These are phyloP conservation scores for Steatornis caripensis DNA, from an alignment of 2,113 vertebrate species.

Conservation along the genomic window DNA sequence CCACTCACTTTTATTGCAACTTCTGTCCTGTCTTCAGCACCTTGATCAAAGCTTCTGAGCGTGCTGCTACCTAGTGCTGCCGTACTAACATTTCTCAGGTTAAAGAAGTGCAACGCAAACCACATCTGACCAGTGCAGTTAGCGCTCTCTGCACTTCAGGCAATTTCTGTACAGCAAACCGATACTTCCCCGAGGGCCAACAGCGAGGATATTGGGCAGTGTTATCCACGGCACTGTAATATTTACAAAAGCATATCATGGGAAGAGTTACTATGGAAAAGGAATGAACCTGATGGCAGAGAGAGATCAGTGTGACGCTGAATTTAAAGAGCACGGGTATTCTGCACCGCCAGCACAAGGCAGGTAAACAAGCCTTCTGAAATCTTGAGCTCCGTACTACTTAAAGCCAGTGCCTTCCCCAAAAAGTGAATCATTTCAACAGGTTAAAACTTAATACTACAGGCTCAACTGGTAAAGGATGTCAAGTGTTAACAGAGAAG, in stretches of 20 bases:
- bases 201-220: rapidly evolving
- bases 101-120: not conserved
- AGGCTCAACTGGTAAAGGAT: not conserved
- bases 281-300: not conserved
- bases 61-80: not conserved
- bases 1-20: not conserved
- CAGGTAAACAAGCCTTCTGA: no score
- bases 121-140: not conserved
- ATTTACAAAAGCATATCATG: not conserved
- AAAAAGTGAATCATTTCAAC: not conserved
- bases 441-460: not conserved
- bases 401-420: not conserved
- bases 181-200: no score
- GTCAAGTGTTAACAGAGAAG: no score
- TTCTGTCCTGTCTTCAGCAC: not conserved
- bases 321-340: not conserved
- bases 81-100: no score
- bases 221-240: not conserved
- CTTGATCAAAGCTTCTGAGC: not conserved
- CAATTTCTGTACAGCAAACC: not conserved
- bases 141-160: not conserved
- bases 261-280: not conserved
- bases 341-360: not conserved
- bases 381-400: not conserved
- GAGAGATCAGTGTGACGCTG: no score